Percentiles rank a stretch among this genome's conserved stretches.
Conservation (phyloP, 2,797 vertebrate species). For the Leptoclinus maculatus region DNA sequence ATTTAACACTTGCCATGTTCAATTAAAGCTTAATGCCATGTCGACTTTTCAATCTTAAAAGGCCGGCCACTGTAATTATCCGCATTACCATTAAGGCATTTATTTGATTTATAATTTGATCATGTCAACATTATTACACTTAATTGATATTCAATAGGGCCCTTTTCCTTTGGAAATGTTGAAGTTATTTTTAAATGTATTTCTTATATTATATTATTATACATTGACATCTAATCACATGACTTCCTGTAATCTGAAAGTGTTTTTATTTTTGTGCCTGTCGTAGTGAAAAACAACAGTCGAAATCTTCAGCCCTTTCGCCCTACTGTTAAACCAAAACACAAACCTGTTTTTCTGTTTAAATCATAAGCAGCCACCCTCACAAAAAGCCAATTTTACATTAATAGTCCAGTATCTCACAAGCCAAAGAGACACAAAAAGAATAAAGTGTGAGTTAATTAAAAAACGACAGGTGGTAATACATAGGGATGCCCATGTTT, state of each 20-base stretch:
- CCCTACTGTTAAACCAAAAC: neutral
- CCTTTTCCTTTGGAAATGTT: neutral
- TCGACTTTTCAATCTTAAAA: constrained; percentile 34
- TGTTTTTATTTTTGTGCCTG: neutral
- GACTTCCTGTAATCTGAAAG: neutral
- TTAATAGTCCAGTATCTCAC: neutral
- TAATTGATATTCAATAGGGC: neutral
- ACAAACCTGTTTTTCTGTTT: neutral
- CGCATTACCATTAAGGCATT: neutral
- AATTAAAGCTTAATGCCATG: constrained; percentile 57
- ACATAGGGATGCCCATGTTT: neutral
- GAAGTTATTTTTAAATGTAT: neutral
- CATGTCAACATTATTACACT: neutral
- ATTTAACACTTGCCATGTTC: constrained; percentile 75
- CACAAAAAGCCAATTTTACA: neutral
- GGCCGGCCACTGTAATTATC: neutral
- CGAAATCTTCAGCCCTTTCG: neutral
- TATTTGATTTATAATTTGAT: neutral
- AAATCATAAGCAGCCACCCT: neutral
- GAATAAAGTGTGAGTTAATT: neutral
- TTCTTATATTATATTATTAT: too few species aligned
- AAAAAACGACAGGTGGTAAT: neutral
- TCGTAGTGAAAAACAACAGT: neutral
- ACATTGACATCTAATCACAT: neutral
- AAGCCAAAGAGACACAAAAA: neutral